These are phyloP conservation scores for Brachyhypopomus gauderio DNA, from an alignment of 2,113 vertebrate species.

Conservation along the genomic window DNA sequence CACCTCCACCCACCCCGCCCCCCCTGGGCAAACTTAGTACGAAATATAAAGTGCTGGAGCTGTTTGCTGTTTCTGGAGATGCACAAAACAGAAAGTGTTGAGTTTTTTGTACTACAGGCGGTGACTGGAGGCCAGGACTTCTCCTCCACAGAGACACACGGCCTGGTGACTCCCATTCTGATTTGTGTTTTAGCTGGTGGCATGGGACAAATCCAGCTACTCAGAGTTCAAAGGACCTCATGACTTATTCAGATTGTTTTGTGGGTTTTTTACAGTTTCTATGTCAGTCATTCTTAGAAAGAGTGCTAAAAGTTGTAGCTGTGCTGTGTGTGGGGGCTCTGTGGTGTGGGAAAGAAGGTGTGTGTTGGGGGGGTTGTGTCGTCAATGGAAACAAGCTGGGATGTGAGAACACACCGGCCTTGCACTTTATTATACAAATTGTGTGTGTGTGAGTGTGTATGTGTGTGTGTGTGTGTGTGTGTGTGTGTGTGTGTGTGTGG, in stretches of 20 bases:
- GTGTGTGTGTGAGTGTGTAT: too few relatives aligned
- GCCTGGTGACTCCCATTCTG: neutral
- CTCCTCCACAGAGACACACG: neutral
- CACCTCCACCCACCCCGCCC: too few relatives aligned
- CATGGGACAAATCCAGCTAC: conserved; percentile 46
- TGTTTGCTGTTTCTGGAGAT: conserved; percentile 47
- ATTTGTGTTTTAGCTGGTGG: conserved; percentile 44
- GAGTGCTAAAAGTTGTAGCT: neutral
- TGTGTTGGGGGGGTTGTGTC: neutral
- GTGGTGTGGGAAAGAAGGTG: conserved; percentile 20
- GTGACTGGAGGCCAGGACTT: neutral
- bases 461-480: too few relatives aligned
- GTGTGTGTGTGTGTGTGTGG: too few relatives aligned
- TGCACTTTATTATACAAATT: too few relatives aligned
- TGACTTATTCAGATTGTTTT: conserved; percentile 53
- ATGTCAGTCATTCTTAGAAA: conserved; percentile 42
- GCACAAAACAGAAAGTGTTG: conserved; percentile 8
- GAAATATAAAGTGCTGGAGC: conserved; percentile 32
- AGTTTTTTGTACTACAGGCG: neutral
- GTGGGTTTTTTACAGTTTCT: conserved; percentile 29
- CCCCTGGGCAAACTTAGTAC: neutral
- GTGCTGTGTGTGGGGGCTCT: too few relatives aligned
- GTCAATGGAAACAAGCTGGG: too few relatives aligned
- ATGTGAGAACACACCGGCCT: too few relatives aligned
- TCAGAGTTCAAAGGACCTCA: conserved; percentile 41